Conservation (phyloP, 1,140 invertebrate species). For the Scaptomyza montana region DNA sequence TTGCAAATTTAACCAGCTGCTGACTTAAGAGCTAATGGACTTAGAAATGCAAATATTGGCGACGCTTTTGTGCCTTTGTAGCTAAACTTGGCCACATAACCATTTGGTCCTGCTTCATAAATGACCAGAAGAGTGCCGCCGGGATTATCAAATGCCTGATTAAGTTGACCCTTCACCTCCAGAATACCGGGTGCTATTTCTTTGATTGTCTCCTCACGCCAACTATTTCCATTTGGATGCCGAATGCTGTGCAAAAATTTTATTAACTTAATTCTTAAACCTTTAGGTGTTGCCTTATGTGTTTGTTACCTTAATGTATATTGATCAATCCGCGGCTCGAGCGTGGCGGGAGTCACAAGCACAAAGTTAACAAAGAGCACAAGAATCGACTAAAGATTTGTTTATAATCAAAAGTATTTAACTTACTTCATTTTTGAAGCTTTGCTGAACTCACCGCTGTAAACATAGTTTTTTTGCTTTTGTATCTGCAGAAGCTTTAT, state of each 20-base stretch:
- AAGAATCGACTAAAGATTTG: slow-evolving; percentile 17
- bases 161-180: slow-evolving; percentile 20
- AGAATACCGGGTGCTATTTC: slow-evolving; percentile 21
- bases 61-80: slow-evolving; percentile 1
- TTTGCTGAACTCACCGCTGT: slow-evolving; percentile 23
- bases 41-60: background rate
- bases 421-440: background rate
- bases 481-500: slow-evolving; percentile 5
- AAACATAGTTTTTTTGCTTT: slow-evolving; percentile 9
- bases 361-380: slow-evolving; percentile 27
- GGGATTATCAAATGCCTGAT: slow-evolving; percentile 16
- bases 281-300: background rate
- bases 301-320: slow-evolving; percentile 51
- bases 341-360: slow-evolving; percentile 15
- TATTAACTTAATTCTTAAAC: background rate
- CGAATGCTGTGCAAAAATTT: slow-evolving; percentile 17
- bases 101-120: slow-evolving; percentile 33
- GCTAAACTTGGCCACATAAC: slow-evolving; percentile 37
- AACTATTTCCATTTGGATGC: slow-evolving; percentile 20
- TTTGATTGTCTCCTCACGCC: slow-evolving; percentile 17
- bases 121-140: slow-evolving; percentile 12
- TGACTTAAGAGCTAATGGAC: slow-evolving; percentile 12
- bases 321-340: slow-evolving; percentile 46
- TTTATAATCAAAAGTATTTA: background rate
- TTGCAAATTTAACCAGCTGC: slow-evolving; percentile 11